Percentiles rank a stretch among this genome's conserved stretches.
phyloP scores from a whole-genome alignment of 2,113 vertebrate genomes.

The Laticauda colubrina region DNA sequence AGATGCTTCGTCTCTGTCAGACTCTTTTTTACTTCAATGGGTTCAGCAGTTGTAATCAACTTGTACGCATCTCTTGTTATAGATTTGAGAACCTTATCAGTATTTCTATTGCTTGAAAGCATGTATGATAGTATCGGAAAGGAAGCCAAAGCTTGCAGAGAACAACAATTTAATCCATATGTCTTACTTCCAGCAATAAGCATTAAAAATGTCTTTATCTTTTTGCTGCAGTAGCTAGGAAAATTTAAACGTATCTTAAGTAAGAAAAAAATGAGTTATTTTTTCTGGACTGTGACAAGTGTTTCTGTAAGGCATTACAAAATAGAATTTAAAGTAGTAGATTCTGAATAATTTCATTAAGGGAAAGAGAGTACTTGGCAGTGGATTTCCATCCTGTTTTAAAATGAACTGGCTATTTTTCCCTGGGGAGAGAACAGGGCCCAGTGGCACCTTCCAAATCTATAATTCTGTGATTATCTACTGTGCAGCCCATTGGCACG shows the following conservation, averaged over 20 bases:
- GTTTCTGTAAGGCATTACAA: slow-evolving; percentile 52
- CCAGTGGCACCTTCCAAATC: not conserved
- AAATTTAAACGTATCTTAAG: slow-evolving; percentile 3
- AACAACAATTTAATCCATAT: not conserved
- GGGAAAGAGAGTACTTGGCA: slow-evolving; percentile 17
- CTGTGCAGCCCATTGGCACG: not conserved
- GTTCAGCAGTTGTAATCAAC: not conserved
- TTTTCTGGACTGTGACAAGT: slow-evolving; percentile 24
- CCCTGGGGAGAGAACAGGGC: not conserved
- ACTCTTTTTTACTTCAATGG: not conserved
- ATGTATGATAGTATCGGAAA: not conserved
- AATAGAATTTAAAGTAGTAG: slow-evolving; percentile 27
- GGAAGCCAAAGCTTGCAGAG: not conserved
- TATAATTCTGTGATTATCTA: not conserved
- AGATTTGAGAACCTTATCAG: not conserved
- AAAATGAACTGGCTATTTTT: not conserved
- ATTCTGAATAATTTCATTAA: slow-evolving; percentile 49
- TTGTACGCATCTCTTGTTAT: not conserved
- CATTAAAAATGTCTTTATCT: not conserved
- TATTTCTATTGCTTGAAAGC: not conserved
- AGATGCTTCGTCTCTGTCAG: not conserved
- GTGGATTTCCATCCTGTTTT: not conserved
- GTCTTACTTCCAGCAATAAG: not conserved
- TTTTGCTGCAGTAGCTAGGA: not conserved
- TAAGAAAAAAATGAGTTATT: slow-evolving; percentile 38